Conservation (phyloP, 2,113 vertebrate species). For the Octodon degus region DNA sequence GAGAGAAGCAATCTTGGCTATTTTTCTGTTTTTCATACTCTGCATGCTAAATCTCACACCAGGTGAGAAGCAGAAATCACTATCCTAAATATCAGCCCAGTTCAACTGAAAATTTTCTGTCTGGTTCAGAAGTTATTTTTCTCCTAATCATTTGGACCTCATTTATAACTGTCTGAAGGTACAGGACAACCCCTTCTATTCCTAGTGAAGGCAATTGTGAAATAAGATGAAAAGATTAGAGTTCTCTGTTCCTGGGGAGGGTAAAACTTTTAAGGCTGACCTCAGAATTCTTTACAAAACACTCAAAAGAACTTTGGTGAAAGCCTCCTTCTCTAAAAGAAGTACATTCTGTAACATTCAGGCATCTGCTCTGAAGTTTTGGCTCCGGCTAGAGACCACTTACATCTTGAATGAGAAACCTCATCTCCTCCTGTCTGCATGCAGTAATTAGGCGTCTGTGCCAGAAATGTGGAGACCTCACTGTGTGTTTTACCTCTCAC, state of each 20-base stretch:
- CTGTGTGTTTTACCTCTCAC: background rate
- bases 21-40: background rate
- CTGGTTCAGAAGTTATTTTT: background rate
- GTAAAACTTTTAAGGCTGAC: background rate
- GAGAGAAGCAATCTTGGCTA: background rate
- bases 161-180: background rate
- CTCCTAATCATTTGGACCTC: background rate
- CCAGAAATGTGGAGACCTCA: background rate
- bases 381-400: background rate
- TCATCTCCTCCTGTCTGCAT: background rate
- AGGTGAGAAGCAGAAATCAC: background rate
- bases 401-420: background rate
- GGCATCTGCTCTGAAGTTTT: background rate
- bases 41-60: background rate
- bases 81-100: background rate
- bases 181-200: background rate
- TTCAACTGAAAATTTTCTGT: slow-evolving; percentile 9
- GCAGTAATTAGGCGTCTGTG: background rate
- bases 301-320: background rate
- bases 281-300: slow-evolving; percentile 7
- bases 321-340: background rate
- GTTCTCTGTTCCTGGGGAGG: background rate
- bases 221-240: slow-evolving; percentile 26
- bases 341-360: background rate
- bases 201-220: background rate